Percentiles rank a stretch among this genome's conserved stretches.
phyloP scores from a whole-genome alignment of 1,140 invertebrate species.

The Nilaparvata lugens region DNA sequence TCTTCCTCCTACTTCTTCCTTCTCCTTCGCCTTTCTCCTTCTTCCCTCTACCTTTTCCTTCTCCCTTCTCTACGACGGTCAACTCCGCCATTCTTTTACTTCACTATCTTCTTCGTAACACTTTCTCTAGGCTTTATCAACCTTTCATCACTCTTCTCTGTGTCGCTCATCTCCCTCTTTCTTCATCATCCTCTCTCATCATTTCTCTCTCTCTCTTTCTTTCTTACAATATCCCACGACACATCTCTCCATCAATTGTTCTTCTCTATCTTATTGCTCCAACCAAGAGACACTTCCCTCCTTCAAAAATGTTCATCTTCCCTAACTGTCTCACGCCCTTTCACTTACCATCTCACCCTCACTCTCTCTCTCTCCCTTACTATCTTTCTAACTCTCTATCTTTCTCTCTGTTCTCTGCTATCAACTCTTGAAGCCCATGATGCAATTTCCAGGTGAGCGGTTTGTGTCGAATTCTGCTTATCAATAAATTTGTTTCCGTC shows the following conservation, averaged over 20 bases:
- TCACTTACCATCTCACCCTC: too few relatives aligned
- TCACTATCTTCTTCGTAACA: not conserved
- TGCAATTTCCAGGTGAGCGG: too few relatives aligned
- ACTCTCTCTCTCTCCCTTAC: too few relatives aligned
- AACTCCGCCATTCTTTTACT: not conserved
- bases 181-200: too few relatives aligned
- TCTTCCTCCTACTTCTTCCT: not conserved
- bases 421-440: too few relatives aligned
- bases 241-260: not conserved
- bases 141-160: not conserved
- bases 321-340: too few relatives aligned
- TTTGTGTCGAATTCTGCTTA: too few relatives aligned
- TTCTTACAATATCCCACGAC: not conserved
- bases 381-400: too few relatives aligned
- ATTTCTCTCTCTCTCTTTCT: too few relatives aligned
- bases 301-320: too few relatives aligned
- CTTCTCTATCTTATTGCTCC: not conserved
- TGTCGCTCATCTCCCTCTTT: not conserved
- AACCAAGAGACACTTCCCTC: not conserved
- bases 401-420: too few relatives aligned
- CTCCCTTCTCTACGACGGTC: not conserved
- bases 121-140: not conserved
- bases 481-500: too few relatives aligned
- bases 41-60: not conserved
- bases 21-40: not conserved